Evolutionary conservation across 2,888 invertebrate species (phyloP), one percentile per base, ranked within the genome.

Genomic region (Abrostola tripartita): DNA sequence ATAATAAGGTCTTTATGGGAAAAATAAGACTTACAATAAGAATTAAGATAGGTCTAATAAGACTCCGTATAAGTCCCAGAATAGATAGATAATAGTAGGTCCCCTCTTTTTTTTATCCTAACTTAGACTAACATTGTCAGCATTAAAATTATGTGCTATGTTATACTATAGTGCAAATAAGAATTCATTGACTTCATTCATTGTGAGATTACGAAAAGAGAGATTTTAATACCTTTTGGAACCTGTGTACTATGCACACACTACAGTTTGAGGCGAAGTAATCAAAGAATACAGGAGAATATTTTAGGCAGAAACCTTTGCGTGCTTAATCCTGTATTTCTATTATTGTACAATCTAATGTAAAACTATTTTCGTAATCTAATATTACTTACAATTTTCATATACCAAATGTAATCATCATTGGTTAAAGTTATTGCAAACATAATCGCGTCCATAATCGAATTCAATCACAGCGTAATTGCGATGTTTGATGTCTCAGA

Each of bases 401-500:
- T 71, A 60, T 74, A 59, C 68, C 64, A 71, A 78, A 75, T 58
- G 61, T 61, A 69, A 67, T 69, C 76, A 70, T 66, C 60, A 62
- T 73, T 74, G 65, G 65, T 56, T 55, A 37, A 49, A 62, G 53
- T 71, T 60, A 76, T 78, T 76, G 59, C 60, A 65, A 71, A 74
- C 61, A 77, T 78, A 77, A 79, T 79, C 61, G 58, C 44, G 63
- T 44, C 38, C 50, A 49, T 78, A 68, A 78, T 75, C 60, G 63
- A 67, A 80, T 66, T 78, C 73, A 80, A 75, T 74, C 72, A 69
- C 55, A 60, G 14, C 40, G 57, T 73, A 72, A 78, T 80, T 70
- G 73, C 69, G 59, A 52, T 55, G 75, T 78, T 75, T 80, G 65
- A 75, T 75, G 70, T 75, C 65, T 75, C 50, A 63, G 54, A 63